phyloP scores from a whole-genome alignment of 2,888 invertebrate species.

The Eurois occulta region DNA sequence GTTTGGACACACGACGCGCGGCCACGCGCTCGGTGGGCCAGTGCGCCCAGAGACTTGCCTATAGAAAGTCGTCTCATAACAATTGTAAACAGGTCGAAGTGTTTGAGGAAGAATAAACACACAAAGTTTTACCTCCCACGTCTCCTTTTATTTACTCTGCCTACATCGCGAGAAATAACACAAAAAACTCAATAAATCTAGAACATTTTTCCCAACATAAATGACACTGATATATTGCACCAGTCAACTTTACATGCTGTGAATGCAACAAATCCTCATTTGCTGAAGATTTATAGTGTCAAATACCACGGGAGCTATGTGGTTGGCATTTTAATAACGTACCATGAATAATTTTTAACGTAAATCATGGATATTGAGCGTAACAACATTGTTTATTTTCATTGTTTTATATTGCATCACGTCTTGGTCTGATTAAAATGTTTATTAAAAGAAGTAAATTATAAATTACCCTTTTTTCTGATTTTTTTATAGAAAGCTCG shows the following conservation, averaged over 20 bases:
- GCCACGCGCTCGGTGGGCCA: no score
- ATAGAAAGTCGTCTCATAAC: no score
- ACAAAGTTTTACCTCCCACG: no score
- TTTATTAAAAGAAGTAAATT: neutral
- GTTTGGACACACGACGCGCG: no score
- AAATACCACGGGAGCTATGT: conserved; percentile 62
- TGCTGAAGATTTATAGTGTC: conserved; percentile 70
- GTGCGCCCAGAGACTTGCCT: no score
- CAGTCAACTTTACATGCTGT: conserved; percentile 63
- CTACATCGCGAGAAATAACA: no score
- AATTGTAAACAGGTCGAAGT: no score
- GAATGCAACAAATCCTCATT: conserved; percentile 71
- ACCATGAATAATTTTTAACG: conserved; percentile 65
- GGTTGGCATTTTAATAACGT: conserved; percentile 65
- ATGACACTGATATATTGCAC: conserved; percentile 52
- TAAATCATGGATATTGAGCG: conserved; percentile 61
- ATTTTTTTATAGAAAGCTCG: neutral
- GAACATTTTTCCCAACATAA: conserved; percentile 49
- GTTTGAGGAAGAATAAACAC: no score
- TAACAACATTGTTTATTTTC: conserved; percentile 33
- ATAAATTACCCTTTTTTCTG: conserved; percentile 7
- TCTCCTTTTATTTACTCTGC: no score
- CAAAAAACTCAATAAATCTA: conserved; percentile 57
- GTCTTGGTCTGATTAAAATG: conserved; percentile 27
- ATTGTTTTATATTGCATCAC: conserved; percentile 29